These are phyloP conservation scores for Eidolon helvum DNA, from an alignment of 2,113 vertebrate genomes.

Conservation along the genomic window DNA sequence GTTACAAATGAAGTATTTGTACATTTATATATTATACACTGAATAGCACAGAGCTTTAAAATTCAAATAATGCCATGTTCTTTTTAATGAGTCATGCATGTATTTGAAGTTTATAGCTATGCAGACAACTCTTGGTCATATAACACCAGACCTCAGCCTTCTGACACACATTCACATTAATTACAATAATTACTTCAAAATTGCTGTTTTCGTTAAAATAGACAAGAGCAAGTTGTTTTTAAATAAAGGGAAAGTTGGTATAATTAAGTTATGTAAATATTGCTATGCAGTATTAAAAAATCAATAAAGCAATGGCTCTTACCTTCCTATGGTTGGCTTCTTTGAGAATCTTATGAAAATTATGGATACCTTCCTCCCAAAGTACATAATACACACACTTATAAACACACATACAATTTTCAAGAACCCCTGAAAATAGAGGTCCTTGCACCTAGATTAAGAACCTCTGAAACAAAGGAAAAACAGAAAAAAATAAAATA, in stretches of 20 bases:
- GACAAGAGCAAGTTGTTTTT: not conserved
- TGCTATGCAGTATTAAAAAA: not conserved
- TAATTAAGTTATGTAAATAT: not conserved
- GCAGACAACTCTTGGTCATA: not conserved
- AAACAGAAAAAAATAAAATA: not conserved
- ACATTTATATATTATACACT: not conserved
- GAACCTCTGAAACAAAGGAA: not conserved
- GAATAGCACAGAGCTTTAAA: not conserved
- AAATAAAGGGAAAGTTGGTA: not conserved
- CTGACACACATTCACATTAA: not conserved
- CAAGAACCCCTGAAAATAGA: not conserved
- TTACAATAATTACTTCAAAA: not conserved
- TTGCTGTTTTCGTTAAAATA: not conserved
- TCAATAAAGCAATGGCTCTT: not conserved
- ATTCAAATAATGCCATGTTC: not conserved
- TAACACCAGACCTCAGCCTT: not conserved
- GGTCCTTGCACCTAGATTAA: not conserved
- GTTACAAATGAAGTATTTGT: not conserved
- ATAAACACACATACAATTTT: not conserved
- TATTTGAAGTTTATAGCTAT: not conserved
- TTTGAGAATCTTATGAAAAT: slow-evolving; percentile 1
- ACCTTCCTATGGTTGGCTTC: not conserved
- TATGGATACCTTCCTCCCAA: not conserved
- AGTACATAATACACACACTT: not conserved
- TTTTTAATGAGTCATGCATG: not conserved